A percentile compares a stretch with the other conserved stretches of the same genome.
phyloP scores from a whole-genome alignment of 2,888 invertebrate genomes.

The Hirtodrosophila confusa region DNA sequence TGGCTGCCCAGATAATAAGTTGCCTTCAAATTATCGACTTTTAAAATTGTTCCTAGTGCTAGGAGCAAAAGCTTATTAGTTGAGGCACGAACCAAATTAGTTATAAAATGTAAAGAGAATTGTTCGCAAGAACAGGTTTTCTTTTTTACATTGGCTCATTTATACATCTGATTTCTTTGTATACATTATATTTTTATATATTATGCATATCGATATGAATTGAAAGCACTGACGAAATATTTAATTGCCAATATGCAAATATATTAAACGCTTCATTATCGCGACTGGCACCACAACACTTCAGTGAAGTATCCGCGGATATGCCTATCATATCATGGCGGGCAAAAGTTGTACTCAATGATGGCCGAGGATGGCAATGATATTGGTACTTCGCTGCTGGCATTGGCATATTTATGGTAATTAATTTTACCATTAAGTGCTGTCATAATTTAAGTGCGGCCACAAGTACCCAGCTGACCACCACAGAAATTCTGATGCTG shows the following conservation, averaged over 20 bases:
- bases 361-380: constrained; percentile 25
- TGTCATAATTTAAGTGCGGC: constrained; percentile 61
- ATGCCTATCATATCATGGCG: constrained; percentile 38
- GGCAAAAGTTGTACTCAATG: constrained; percentile 39
- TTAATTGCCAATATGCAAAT: constrained; percentile 58
- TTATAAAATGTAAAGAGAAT: too few species aligned
- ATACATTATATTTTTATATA: too few species aligned
- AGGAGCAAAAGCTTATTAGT: too few species aligned
- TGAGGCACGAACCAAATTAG: too few species aligned
- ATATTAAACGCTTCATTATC: constrained; percentile 53
- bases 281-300: constrained; percentile 65
- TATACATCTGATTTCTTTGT: too few species aligned
- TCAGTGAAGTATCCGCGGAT: constrained; percentile 48
- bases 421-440: constrained; percentile 70
- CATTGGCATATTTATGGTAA: constrained; percentile 65
- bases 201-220: constrained; percentile 17
- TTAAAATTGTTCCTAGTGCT: too few species aligned
- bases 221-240: constrained; percentile 34
- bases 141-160: too few species aligned
- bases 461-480: constrained; percentile 10
- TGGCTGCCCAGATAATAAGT: too few species aligned
- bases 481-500: too few species aligned
- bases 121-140: too few species aligned
- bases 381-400: constrained; percentile 12
- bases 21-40: too few species aligned